Evolutionary conservation across 2,113 vertebrate genomes (phyloP).

Genomic region (Lanius collurio): DNA sequence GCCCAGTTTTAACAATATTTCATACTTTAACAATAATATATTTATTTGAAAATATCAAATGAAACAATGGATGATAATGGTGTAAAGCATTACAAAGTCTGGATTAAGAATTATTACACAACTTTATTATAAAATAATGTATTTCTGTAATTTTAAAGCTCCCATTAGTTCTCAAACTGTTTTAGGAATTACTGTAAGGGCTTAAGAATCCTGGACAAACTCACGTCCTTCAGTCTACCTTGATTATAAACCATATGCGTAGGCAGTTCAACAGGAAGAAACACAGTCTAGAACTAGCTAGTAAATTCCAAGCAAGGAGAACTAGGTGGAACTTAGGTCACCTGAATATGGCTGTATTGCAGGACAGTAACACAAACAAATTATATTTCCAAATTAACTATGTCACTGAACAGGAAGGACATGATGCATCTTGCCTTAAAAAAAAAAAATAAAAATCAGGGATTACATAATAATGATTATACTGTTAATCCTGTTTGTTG

Average conservation of each 20-base stretch:
- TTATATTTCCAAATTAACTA: slow-evolving; percentile 22
- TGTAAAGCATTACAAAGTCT: neutral
- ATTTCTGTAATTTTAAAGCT: neutral
- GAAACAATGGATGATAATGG: neutral
- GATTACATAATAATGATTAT: slow-evolving; percentile 35
- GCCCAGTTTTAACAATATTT: neutral
- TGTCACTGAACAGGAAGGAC: slow-evolving; percentile 25
- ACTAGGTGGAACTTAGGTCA: slow-evolving; percentile 12
- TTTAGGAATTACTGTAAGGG: neutral
- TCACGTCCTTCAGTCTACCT: neutral
- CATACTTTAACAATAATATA: too few species aligned
- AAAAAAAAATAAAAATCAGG: neutral
- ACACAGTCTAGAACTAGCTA: neutral
- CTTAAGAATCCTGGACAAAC: neutral
- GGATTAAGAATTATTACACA: neutral
- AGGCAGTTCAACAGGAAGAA: neutral
- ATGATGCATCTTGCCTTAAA: neutral
- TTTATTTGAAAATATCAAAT: neutral
- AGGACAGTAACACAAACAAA: slow-evolving; percentile 40
- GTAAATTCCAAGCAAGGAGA: neutral
- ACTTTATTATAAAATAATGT: neutral
- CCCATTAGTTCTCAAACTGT: neutral
- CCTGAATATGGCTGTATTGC: neutral
- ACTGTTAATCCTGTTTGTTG: slow-evolving; percentile 37
- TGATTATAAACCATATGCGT: neutral